Base-by-base conservation (phyloP, 1,140 invertebrate species). In the Monochamus saltuarius region DNA sequence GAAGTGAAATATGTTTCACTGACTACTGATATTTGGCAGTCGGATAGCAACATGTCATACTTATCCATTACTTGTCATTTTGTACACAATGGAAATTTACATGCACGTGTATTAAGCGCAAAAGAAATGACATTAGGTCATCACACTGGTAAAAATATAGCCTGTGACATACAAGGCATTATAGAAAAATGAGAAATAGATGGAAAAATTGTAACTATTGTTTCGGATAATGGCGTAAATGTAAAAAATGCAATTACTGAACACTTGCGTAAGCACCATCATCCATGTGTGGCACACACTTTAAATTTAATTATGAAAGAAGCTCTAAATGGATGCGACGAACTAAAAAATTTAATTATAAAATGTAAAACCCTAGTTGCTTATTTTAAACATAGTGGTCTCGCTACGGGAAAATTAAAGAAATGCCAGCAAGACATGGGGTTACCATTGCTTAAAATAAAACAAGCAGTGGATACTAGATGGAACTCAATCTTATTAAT, bases 401-500 rank as follows among this genome's bases (percentile, higher is more conserved):
- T 61, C 36, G 64, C 66, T 2, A 38, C 49, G 38, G 22, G n/a
- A 9, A 71, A 69, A 61, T 42, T 71, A 8, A 51, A 56, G 4
- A 38, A 47, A 22, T 54, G 13, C 10, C 59, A 63, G 54, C 9
- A 61, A 46, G 53, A 70, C 47, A 61, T 68, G 49, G 40, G 50
- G 16, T 34, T 68, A 1, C 52, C 61, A 9, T n/a, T 37, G 11
- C 40, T 68, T 19, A 68, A 68, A 60, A 35, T 73, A 36, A 72
- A 71, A 40, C 63, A 68, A 59, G 66, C 71, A 55, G 56, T 65
- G 10, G 9, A 16, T n/a, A 71, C 71, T 4, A 13, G 69, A n/a
- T 75, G 73, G 73, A 73, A 72, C 59, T 72, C 66, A 1, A 68
- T 64, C 9, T 67, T 59, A 17, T 38, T 69, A 36, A 75, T 74